phyloP scores from a whole-genome alignment of 2,888 invertebrate genomes.

The Deilephila elpenor region DNA sequence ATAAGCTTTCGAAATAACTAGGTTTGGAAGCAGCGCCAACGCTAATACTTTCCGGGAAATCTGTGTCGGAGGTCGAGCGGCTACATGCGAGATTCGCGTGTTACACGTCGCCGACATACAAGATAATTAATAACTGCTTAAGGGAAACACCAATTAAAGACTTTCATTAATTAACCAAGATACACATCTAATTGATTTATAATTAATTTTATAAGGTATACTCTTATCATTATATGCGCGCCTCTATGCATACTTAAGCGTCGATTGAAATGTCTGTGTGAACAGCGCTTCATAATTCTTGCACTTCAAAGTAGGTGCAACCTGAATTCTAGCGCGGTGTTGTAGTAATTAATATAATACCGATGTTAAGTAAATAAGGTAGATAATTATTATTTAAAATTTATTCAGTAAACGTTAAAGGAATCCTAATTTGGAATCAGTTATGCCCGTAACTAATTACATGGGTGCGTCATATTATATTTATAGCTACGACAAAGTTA shows the following conservation, averaged over 20 bases:
- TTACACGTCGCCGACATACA: conserved; percentile 58
- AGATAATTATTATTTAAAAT: neutral
- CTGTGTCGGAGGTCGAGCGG: conserved; percentile 66
- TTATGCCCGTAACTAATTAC: neutral
- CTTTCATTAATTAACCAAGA: conserved; percentile 64
- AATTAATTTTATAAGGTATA: conserved; percentile 46
- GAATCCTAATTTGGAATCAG: neutral
- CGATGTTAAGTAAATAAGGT: conserved; percentile 1
- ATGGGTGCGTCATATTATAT: neutral
- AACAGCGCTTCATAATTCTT: neutral
- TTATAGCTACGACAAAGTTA: neutral
- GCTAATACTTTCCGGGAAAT: conserved; percentile 70
- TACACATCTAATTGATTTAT: conserved; percentile 61
- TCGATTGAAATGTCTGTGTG: conserved; percentile 17
- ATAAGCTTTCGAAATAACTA: conserved; percentile 73
- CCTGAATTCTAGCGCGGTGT: neutral
- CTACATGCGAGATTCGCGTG: conserved; percentile 64
- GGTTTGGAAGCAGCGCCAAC: conserved; percentile 62
- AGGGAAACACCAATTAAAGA: conserved; percentile 65
- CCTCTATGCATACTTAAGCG: conserved; percentile 1
- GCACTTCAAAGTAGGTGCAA: neutral
- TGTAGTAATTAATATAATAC: conserved; percentile 2
- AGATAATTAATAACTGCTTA: conserved; percentile 70
- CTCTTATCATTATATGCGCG: conserved; percentile 20
- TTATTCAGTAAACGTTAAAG: neutral